Base-by-base conservation (phyloP, 2,113 vertebrate genomes). In the Larimichthys polyactis region DNA sequence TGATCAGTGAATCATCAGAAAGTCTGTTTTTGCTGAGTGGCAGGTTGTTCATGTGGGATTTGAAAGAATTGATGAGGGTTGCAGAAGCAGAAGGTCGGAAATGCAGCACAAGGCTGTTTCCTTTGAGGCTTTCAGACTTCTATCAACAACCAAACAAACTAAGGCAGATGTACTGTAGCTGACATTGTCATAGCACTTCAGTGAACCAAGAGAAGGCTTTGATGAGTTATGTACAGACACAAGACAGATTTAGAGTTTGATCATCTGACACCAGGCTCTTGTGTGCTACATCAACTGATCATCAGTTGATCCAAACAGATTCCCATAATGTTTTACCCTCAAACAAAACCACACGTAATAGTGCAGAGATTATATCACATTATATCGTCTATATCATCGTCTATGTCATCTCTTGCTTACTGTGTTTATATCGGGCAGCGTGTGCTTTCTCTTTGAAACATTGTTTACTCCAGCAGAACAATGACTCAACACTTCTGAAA, bases 401-500 rank as follows among this genome's bases (percentile, higher is more conserved):
- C n/a, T n/a, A n/a, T n/a, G 4, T 57, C 55, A 24, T 24, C 52
- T 11, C 17, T 46, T n/a, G 19, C n/a, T 55, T 29, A 22, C 22
- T 40, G 3, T 55, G 48, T 75, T 19, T 55, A 15, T 43, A 32
- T 49, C n/a, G 2, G 17, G 24, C n/a, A 12, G 6, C 44, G 15
- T 44, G 4, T 46, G 19, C 77, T 48, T 17, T 12, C 43, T 66
- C 16, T 49, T 58, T 49, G 46, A 32, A 44, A 69, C 75, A 70
- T 2, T 57, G 22, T 44, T 79, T 62, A 24, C 11, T 17, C 65
- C 16, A 24, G 46, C 59, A 73, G 75, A 70, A 75, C 36, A 79
- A 80, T 82, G 72, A 79, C 75, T 80, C 71, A 66, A 7, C 64
- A 57, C 69, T 82, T 90, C 29, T 71, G 46, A 32, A 40, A 44